phyloP scores from a whole-genome alignment of 2,797 vertebrate species.

The Toxotes lorentzi region DNA sequence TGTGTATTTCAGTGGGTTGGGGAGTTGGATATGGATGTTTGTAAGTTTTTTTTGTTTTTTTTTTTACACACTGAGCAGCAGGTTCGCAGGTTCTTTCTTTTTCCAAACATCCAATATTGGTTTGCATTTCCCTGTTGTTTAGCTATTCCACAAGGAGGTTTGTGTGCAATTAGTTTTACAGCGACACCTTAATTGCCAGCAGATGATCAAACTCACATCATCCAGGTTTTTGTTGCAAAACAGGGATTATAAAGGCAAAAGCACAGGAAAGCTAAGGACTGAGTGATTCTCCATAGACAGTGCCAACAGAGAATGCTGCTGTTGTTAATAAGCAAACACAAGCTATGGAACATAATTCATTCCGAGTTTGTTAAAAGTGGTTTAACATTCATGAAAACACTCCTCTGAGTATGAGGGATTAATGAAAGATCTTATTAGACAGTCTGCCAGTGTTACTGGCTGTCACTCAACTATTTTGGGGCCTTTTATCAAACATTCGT shows the following conservation, averaged over 20 bases:
- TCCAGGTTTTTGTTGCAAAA: slow-evolving; percentile 30
- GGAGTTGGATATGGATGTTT: neutral
- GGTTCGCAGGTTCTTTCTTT: slow-evolving; percentile 16
- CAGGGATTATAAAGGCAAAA: slow-evolving; percentile 13
- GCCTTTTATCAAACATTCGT: slow-evolving; percentile 17
- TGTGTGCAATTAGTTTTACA: slow-evolving; percentile 47
- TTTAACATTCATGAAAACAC: slow-evolving; percentile 46
- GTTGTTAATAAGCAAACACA: slow-evolving; percentile 24
- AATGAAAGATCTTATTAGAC: slow-evolving; percentile 44
- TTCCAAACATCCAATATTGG: slow-evolving; percentile 34
- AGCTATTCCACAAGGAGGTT: slow-evolving; percentile 35
- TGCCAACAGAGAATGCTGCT: slow-evolving; percentile 10
- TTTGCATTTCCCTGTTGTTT: slow-evolving; percentile 23
- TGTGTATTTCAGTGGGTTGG: neutral
- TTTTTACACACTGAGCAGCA: slow-evolving; percentile 25
- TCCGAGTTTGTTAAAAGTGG: slow-evolving; percentile 36
- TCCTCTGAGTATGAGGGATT: slow-evolving; percentile 24
- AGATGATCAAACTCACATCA: slow-evolving; percentile 46
- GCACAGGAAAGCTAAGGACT: slow-evolving; percentile 1
- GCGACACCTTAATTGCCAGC: slow-evolving; percentile 31
- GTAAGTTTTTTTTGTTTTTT: neutral
- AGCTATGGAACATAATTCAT: slow-evolving; percentile 40
- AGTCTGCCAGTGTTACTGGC: slow-evolving; percentile 23
- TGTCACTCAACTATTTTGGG: slow-evolving; percentile 27
- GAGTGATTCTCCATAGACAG: slow-evolving; percentile 21